Conservation (phyloP, 2,113 vertebrate genomes). For the Passer domesticus region DNA sequence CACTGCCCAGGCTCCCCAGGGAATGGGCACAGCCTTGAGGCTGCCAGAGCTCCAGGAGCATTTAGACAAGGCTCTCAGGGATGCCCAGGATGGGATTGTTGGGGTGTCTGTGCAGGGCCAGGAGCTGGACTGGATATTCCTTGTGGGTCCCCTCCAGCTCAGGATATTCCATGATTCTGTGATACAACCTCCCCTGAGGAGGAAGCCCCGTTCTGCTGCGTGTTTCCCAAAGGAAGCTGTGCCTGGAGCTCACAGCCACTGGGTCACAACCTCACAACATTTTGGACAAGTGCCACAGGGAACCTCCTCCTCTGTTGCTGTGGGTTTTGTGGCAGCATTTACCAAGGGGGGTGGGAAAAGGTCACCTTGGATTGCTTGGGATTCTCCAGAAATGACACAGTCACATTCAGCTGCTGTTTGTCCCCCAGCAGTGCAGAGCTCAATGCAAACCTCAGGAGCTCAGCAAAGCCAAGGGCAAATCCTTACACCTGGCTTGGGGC, state of each 20-base stretch:
- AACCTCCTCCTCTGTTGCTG: neutral
- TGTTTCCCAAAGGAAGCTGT: neutral
- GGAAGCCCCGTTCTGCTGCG: rapidly evolving
- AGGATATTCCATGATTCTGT: neutral
- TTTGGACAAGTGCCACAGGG: neutral
- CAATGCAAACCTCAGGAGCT: neutral
- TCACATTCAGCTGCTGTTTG: neutral
- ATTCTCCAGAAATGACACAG: neutral
- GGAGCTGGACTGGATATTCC: rapidly evolving
- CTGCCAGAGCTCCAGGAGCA: neutral
- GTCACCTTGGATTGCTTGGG: neutral
- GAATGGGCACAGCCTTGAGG: rapidly evolving
- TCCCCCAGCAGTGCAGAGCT: rapidly evolving
- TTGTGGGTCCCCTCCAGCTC: neutral
- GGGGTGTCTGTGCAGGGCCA: neutral
- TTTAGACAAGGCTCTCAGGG: rapidly evolving
- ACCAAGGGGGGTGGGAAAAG: rapidly evolving
- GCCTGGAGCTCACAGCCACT: rapidly evolving
- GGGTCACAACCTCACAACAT: neutral
- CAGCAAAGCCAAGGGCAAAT: neutral
- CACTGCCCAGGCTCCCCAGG: neutral
- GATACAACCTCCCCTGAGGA: neutral
- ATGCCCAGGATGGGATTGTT: neutral
- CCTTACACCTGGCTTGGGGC: neutral
- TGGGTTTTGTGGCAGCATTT: neutral